These are phyloP conservation scores for Drosophila mayaguana DNA, from an alignment of 2,888 invertebrate species.

Conservation along the genomic window DNA sequence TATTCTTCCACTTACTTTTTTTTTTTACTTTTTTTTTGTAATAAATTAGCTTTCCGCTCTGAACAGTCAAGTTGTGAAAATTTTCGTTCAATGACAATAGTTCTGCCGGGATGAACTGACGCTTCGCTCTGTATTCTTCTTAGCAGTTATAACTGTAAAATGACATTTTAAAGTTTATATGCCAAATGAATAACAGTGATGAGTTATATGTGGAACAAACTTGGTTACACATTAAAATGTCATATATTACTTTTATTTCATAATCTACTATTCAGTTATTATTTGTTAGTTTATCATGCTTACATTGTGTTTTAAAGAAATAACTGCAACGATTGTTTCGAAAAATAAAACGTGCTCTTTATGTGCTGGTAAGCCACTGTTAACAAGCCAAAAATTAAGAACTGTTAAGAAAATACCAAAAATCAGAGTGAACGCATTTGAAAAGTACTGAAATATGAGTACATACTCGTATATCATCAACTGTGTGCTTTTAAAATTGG, in stretches of 20 bases:
- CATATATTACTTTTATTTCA: neutral
- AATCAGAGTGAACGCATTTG: neutral
- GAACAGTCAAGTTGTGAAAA: neutral
- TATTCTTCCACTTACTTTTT: conserved; percentile 4
- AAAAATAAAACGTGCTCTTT: neutral
- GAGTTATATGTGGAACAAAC: neutral
- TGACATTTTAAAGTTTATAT: neutral
- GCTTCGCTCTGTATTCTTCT: neutral
- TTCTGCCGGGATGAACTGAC: neutral
- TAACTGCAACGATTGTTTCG: neutral
- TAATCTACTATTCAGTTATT: too few species aligned
- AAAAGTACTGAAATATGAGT: conserved; percentile 1
- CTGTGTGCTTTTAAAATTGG: neutral
- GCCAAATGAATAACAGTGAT: neutral
- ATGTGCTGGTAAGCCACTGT: too few species aligned
- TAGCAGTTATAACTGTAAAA: neutral
- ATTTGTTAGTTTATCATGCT: too few species aligned
- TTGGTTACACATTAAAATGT: neutral
- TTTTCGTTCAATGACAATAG: neutral
- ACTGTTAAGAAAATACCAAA: neutral
- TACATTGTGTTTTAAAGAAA: too few species aligned
- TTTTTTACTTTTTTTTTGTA: too few species aligned
- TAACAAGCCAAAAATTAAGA: neutral
- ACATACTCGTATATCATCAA: neutral
- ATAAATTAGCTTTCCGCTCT: conserved; percentile 9